phyloP scores from a whole-genome alignment of 1,140 invertebrate species.

The Bilobella aurantiaca region DNA sequence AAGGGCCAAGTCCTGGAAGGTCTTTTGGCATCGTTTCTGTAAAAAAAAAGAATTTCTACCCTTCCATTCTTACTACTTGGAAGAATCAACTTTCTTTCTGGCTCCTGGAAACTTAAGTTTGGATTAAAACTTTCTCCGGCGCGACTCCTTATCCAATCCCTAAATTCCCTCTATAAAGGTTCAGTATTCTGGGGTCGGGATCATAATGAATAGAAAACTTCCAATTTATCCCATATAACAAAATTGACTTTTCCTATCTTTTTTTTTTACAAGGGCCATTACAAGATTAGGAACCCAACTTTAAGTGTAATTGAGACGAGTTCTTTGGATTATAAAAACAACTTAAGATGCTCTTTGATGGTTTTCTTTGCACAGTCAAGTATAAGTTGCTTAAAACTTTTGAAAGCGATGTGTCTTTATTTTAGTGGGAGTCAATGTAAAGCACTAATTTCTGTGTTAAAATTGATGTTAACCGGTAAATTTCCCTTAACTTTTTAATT shows the following conservation, averaged over 20 bases:
- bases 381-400: no score
- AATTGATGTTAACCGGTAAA: no score
- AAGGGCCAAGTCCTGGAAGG: not conserved
- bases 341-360: not conserved
- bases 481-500: no score
- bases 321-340: not conserved
- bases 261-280: slow-evolving; percentile 5
- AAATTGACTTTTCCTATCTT: not conserved
- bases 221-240: not conserved
- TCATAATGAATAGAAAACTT: slow-evolving; percentile 5
- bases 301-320: not conserved
- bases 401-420: no score
- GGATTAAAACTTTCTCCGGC: not conserved
- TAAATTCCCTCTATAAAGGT: no score
- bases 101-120: not conserved
- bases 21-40: no score
- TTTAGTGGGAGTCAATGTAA: no score
- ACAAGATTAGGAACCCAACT: not conserved
- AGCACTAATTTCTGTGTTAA: no score
- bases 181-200: not conserved
- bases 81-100: not conserved
- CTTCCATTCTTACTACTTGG: not conserved
- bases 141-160: not conserved
- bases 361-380: no score
- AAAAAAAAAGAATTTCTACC: not conserved